Conservation (phyloP, 1,140 invertebrate genomes). For the Lasaia peninsularis region DNA sequence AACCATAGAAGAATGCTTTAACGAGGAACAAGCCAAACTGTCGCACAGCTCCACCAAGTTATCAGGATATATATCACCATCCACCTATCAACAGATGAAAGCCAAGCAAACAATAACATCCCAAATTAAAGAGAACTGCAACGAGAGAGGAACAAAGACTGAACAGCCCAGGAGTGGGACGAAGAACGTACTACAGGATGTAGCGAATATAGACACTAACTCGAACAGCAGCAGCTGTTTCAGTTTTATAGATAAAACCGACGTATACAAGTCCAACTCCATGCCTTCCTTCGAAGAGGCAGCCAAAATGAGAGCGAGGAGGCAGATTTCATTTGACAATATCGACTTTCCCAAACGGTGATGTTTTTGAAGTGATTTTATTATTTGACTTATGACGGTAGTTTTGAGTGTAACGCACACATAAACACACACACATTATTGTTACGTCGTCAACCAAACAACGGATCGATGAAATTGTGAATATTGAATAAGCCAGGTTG, state of each 20-base stretch:
- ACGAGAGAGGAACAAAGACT: slow-evolving; percentile 35
- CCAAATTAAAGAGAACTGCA: slow-evolving; percentile 68
- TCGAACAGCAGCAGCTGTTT: slow-evolving; percentile 55
- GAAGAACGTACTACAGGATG: slow-evolving; percentile 73
- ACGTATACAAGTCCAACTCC: slow-evolving; percentile 57
- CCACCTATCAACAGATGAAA: slow-evolving; percentile 53
- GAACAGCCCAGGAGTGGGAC: slow-evolving; percentile 47
- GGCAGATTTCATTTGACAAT: slow-evolving; percentile 74
- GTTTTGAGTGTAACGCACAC: no score
- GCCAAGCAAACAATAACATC: slow-evolving; percentile 45
- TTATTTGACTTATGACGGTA: neutral
- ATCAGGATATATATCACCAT: slow-evolving; percentile 66
- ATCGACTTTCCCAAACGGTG: slow-evolving; percentile 67
- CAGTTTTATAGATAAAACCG: slow-evolving; percentile 46
- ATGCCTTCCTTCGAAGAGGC: slow-evolving; percentile 66
- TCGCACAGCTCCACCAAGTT: slow-evolving; percentile 47
- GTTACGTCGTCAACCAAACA: no score
- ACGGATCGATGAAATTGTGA: no score
- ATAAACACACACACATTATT: no score
- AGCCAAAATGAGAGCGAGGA: slow-evolving; percentile 60
- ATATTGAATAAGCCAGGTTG: no score
- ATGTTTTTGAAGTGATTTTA: slow-evolving; percentile 25
- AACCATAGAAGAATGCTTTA: slow-evolving; percentile 77
- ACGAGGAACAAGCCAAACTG: slow-evolving; percentile 64
- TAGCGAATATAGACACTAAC: slow-evolving; percentile 66